Base-by-base conservation (phyloP, 2,888 invertebrate species). In the Yponomeuta malinellus region DNA sequence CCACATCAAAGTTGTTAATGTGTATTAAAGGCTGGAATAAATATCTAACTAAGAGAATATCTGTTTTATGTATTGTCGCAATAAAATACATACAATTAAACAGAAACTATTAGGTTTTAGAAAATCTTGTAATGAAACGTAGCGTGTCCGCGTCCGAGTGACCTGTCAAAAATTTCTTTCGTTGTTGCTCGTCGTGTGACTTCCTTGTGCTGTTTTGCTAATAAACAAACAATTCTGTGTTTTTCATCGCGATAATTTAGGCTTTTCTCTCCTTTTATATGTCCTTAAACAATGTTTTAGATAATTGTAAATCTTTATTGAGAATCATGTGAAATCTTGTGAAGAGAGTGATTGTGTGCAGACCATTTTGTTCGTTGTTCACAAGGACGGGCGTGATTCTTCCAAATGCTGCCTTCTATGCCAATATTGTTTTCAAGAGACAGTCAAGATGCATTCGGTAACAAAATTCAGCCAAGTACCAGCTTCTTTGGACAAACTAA, bases 351-450 rank as follows among this genome's bases (percentile, higher is more conserved):
- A 33, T 65, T n/a, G 67, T 43, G 67, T 37, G 12, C 37, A 67
- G n/a, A 33, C 67, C 67, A 43, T 67, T 67, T 67, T 67, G 67
- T 67, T 67, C 33, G 67, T 37, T 12, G 67, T n/a, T 67, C 43
- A 15, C 78, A 76, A 78, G 79, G 78, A 78, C 76, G 76, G 76
- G 75, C 77, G 72, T 74, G 80, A 74, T 81, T 80, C 80, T 78
- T 81, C 83, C 84, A 87, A 80, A 93, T 93, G 93, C 83, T 93
- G 84, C 93, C 93, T 83, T 93, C 93, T 79, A 93, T 93, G 93
- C 93, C 93, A 72, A 80, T 91, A 74, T 79, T 93, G 78, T 90
- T 90, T 75, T 81, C 87, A 59, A 87, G 88, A 75, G 92, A 92
- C 71, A 93, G 92, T 77, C 90, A 89, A 78, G 92, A 92, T 88